Percentiles rank a stretch among this genome's conserved stretches.
Evolutionary conservation across 2,113 vertebrate species (phyloP).

Genomic region (Capreolus pygargus): DNA sequence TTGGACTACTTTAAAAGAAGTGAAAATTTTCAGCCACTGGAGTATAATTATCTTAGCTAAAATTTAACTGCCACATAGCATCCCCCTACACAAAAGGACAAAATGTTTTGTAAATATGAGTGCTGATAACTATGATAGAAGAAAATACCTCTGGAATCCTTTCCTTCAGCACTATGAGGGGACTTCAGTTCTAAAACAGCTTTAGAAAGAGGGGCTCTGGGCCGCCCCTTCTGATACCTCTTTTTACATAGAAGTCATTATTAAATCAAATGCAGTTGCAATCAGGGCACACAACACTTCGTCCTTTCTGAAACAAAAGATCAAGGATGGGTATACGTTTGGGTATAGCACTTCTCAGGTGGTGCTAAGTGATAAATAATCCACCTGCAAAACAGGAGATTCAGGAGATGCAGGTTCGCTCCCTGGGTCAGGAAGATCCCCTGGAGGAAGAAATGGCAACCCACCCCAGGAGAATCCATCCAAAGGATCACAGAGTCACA

Average conservation of each 20-base stretch:
- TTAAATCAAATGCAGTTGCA: neutral
- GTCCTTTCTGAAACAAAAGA: constrained; percentile 14
- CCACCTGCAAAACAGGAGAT: neutral
- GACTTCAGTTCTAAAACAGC: neutral
- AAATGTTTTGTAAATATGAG: neutral
- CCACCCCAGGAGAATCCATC: neutral
- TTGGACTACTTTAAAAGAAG: neutral
- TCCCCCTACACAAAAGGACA: neutral
- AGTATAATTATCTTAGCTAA: constrained; percentile 1
- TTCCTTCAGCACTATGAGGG: neutral
- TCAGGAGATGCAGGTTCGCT: neutral
- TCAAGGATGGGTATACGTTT: neutral
- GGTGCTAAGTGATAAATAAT: neutral
- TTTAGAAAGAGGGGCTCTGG: neutral
- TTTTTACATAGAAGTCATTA: neutral
- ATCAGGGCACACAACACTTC: neutral
- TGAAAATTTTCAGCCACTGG: neutral
- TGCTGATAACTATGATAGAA: neutral
- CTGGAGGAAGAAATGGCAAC: neutral
- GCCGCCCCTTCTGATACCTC: neutral
- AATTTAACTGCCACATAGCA: neutral
- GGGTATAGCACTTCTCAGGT: neutral
- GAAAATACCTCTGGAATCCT: neutral
- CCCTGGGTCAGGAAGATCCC: neutral
- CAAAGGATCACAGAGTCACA: neutral